phyloP scores from a whole-genome alignment of 1,140 invertebrate genomes.

The Gonioctena quinquepunctata region DNA sequence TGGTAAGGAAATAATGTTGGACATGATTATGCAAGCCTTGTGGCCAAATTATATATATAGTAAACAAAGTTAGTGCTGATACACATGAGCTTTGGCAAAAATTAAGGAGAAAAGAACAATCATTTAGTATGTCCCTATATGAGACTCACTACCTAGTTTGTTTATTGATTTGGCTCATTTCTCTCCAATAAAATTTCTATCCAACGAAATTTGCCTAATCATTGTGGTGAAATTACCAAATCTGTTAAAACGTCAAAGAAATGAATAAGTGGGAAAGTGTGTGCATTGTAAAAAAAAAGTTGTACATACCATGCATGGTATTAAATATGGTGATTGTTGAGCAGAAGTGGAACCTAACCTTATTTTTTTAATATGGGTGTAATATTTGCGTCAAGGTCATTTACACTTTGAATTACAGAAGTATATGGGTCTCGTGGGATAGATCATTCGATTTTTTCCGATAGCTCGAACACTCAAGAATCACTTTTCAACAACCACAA shows the following conservation, averaged over 20 bases:
- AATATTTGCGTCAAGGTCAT: conserved; percentile 52
- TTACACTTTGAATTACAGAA: conserved; percentile 35
- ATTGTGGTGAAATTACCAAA: background rate
- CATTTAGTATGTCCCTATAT: background rate
- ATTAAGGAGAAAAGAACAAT: background rate
- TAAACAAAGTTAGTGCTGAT: background rate
- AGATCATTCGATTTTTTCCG: background rate
- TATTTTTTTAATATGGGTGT: conserved; percentile 53
- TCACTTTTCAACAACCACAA: background rate
- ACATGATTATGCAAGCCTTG: background rate
- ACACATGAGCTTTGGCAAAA: background rate
- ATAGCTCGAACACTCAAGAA: background rate
- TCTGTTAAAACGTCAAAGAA: background rate
- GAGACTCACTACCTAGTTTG: background rate
- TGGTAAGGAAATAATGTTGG: background rate
- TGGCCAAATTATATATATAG: no score
- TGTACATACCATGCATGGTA: conserved; percentile 50
- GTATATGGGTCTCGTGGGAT: conserved; percentile 5
- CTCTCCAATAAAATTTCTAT: background rate
- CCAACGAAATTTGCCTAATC: background rate
- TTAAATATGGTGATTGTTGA: conserved; percentile 49
- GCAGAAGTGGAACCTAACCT: conserved; percentile 49
- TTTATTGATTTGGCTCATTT: conserved; percentile 5
- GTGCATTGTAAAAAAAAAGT: conserved; percentile 29
- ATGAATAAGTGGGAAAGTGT: conserved; percentile 10